These are phyloP conservation scores for Limnephilus rhombicus DNA, from an alignment of 2,888 invertebrate species.

Conservation along the genomic window DNA sequence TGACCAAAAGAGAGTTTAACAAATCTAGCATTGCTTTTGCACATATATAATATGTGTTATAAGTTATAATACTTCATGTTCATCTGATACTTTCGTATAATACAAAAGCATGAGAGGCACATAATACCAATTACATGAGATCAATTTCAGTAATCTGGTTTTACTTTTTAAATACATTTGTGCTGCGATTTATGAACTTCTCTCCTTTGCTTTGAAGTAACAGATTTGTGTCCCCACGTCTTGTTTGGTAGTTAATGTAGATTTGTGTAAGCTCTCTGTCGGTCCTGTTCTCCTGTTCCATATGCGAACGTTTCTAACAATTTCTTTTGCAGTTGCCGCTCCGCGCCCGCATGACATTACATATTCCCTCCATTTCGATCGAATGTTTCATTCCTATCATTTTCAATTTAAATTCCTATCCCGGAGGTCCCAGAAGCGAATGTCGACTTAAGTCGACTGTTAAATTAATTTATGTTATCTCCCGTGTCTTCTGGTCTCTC, in stretches of 20 bases:
- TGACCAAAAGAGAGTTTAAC: background rate
- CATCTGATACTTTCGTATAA: too few species aligned
- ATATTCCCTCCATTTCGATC: slow-evolving; percentile 26
- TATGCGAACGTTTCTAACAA: slow-evolving; percentile 33
- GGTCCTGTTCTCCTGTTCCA: slow-evolving; percentile 15
- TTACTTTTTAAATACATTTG: background rate
- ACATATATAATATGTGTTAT: too few species aligned
- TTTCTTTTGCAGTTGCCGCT: slow-evolving; percentile 42
- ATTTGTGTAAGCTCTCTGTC: slow-evolving; percentile 3
- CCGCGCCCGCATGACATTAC: slow-evolving; percentile 38
- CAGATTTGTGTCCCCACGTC: background rate
- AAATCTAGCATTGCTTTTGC: background rate
- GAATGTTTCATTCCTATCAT: slow-evolving; percentile 43
- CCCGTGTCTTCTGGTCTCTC: slow-evolving; percentile 28
- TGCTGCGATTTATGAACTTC: background rate
- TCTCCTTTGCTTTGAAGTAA: background rate
- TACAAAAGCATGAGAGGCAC: background rate
- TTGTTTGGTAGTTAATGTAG: background rate
- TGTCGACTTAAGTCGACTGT: background rate
- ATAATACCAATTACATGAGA: background rate
- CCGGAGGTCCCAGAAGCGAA: slow-evolving; percentile 32
- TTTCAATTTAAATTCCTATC: slow-evolving; percentile 32
- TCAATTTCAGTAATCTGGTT: too few species aligned
- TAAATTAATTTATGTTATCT: slow-evolving; percentile 33
- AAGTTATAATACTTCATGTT: background rate